A percentile compares a stretch with the other conserved stretches of the same genome.
Conservation (phyloP, 1,140 invertebrate genomes). For the Drosophila cardini region DNA sequence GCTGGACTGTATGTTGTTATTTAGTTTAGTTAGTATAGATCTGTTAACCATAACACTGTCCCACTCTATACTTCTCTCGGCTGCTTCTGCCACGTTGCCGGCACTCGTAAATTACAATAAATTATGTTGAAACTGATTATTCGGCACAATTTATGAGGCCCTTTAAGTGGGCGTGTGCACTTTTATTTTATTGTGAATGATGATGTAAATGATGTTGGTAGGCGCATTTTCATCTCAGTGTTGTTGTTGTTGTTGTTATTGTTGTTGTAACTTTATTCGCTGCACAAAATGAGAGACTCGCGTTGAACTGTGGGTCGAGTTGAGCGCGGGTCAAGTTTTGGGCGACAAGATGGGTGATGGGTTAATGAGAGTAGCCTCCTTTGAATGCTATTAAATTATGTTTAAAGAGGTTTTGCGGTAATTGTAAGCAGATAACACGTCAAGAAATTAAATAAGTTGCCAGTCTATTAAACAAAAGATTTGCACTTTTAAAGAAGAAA, state of each 20-base stretch:
- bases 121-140: conserved; percentile 83
- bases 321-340: conserved; percentile 71
- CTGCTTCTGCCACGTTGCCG: conserved; percentile 66
- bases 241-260: conserved; percentile 29
- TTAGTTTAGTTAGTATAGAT: conserved; percentile 33
- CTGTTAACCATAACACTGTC: conserved; percentile 4
- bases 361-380: conserved; percentile 69
- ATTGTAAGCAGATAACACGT: conserved; percentile 25
- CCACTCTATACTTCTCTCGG: conserved; percentile 11
- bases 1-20: conserved; percentile 31
- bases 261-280: conserved; percentile 7
- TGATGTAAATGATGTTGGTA: conserved; percentile 82
- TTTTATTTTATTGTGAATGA: conserved; percentile 84
- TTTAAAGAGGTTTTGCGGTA: conserved; percentile 14
- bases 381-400: conserved; percentile 30
- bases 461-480: not conserved
- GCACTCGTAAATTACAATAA: conserved; percentile 83
- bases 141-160: conserved; percentile 81
- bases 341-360: conserved; percentile 62
- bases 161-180: conserved; percentile 82
- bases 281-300: conserved; percentile 34
- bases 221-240: conserved; percentile 50
- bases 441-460: conserved; percentile 16
- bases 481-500: not conserved
- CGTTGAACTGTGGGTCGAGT: conserved; percentile 52